Percentiles rank a stretch among this genome's conserved stretches.
phyloP scores from a whole-genome alignment of 2,797 vertebrate species.

The Remorina albescens region DNA sequence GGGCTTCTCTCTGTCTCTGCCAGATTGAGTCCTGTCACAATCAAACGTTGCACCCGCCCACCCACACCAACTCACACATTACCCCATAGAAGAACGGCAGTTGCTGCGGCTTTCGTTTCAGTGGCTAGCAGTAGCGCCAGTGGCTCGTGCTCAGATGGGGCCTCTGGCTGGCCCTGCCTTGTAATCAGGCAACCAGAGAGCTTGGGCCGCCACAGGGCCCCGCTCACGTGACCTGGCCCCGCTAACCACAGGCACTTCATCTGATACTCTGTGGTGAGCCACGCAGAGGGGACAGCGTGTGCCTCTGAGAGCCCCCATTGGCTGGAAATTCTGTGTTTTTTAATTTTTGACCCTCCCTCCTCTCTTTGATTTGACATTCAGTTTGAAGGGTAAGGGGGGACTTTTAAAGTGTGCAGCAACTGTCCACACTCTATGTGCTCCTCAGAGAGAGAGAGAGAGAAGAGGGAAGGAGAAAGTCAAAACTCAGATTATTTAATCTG shows the following conservation, averaged over 20 bases:
- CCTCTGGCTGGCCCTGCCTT: conserved; percentile 81
- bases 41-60: conserved; percentile 39
- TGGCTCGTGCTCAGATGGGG: conserved; percentile 79
- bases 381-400: conserved; percentile 71
- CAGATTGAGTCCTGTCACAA: conserved; percentile 74
- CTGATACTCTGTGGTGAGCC: conserved; percentile 83
- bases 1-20: conserved; percentile 82
- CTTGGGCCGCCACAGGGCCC: conserved; percentile 70
- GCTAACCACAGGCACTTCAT: conserved; percentile 88
- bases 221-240: conserved; percentile 81
- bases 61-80: conserved; percentile 37
- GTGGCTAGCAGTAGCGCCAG: conserved; percentile 79
- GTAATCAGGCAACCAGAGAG: conserved; percentile 84
- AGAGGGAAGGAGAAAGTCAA: conserved; percentile 52
- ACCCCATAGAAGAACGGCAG: conserved; percentile 69
- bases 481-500: conserved; percentile 41
- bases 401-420: conserved; percentile 73
- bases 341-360: conserved; percentile 68
- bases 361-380: conserved; percentile 79
- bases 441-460: conserved; percentile 54
- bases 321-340: conserved; percentile 63
- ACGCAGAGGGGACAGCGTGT: conserved; percentile 73
- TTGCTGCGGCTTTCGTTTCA: conserved; percentile 72
- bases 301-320: conserved; percentile 70
- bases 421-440: conserved; percentile 56